A percentile compares a stretch with the other conserved stretches of the same genome.
phyloP scores from a whole-genome alignment of 1,140 invertebrate species.

The Asbolus verrucosus region DNA sequence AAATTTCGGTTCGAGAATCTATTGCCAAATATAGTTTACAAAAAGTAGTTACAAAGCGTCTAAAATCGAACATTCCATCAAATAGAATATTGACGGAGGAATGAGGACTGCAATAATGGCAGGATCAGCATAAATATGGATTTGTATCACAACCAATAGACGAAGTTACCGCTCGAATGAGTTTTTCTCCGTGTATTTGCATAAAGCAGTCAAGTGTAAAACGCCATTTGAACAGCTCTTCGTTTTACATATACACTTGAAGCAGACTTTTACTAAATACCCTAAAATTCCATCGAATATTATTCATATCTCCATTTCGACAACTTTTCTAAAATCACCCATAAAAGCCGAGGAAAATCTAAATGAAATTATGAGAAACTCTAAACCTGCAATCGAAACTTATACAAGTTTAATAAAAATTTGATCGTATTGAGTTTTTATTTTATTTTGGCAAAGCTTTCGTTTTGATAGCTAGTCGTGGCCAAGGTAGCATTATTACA shows the following conservation, averaged over 20 bases:
- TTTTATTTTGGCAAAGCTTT: no score
- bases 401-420: no score
- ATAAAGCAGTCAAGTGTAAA: slow-evolving; percentile 38
- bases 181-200: slow-evolving; percentile 36
- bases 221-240: slow-evolving; percentile 29
- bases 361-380: slow-evolving; percentile 1
- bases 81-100: not conserved
- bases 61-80: no score
- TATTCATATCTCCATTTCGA: not conserved
- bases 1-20: no score
- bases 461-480: no score
- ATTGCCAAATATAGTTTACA: no score
- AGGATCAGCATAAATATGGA: slow-evolving; percentile 37
- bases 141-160: slow-evolving; percentile 34
- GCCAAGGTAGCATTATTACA: no score
- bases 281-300: slow-evolving; percentile 1
- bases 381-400: no score
- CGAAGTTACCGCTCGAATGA: slow-evolving; percentile 33
- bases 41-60: no score
- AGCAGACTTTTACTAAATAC: slow-evolving; percentile 21
- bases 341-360: not conserved
- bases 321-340: not conserved
- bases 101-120: slow-evolving; percentile 9
- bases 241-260: slow-evolving; percentile 23
- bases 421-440: no score